These are phyloP conservation scores for Platalea minor DNA, from an alignment of 2,797 vertebrate species.

Conservation along the genomic window DNA sequence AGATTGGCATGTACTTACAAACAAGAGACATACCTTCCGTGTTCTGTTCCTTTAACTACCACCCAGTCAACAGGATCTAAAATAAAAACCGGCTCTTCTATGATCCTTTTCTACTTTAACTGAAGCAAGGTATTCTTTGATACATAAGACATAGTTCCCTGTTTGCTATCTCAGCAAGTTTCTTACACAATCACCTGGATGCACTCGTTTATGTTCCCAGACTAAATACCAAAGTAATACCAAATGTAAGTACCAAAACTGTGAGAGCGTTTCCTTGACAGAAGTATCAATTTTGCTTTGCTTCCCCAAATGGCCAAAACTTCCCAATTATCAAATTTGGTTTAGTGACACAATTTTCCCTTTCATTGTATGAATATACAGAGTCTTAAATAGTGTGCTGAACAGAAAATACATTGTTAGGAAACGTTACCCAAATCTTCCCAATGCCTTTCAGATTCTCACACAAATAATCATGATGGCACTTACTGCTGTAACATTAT, in stretches of 20 bases:
- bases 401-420: not conserved
- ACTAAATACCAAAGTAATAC: not conserved
- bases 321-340: not conserved
- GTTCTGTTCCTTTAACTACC: not conserved
- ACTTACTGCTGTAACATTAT: not conserved
- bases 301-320: not conserved
- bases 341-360: not conserved
- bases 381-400: not conserved
- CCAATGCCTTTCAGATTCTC: not conserved
- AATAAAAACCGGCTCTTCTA: not conserved
- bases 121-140: not conserved
- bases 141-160: not conserved
- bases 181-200: conserved; percentile 17
- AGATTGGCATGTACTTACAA: not conserved
- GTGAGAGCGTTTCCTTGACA: conserved; percentile 3
- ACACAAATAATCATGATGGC: not conserved
- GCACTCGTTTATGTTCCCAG: not conserved
- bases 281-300: not conserved
- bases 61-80: not conserved
- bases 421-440: not conserved
- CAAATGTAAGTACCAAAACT: conserved; percentile 8
- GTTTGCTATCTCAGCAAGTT: conserved; percentile 17
- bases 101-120: not conserved
- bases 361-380: not conserved
- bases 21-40: not conserved